Evolutionary conservation across 2,888 invertebrate species (phyloP).

Genomic region (Lithophane semibrunnea): DNA sequence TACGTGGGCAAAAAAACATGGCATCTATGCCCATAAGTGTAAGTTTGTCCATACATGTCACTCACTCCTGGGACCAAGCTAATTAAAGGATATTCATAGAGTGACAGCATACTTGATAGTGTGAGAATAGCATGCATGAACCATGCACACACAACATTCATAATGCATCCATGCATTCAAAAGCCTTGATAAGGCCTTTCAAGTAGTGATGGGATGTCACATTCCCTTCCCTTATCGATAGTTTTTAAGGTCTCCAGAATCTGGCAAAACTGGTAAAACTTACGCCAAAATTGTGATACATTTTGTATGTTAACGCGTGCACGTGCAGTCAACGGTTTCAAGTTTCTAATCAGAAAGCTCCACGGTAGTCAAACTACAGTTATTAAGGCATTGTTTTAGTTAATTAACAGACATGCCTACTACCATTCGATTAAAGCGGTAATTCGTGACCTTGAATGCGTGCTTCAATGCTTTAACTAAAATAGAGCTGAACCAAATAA

Average conservation of each 20-base stretch:
- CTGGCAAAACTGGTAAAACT: background rate
- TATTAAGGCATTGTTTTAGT: conserved; percentile 36
- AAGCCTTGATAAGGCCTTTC: conserved; percentile 4
- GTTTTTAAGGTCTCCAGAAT: background rate
- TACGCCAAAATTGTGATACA: background rate
- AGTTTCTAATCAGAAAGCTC: conserved; percentile 23
- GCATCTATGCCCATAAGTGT: background rate
- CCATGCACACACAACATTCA: conserved; percentile 10
- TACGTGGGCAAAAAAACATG: conserved; percentile 32
- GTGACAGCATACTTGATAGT: conserved; percentile 32
- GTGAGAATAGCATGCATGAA: conserved; percentile 37
- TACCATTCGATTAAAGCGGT: conserved; percentile 14
- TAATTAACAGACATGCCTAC: conserved; percentile 30
- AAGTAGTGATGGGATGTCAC: conserved; percentile 38
- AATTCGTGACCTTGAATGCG: conserved; percentile 35
- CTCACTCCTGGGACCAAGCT: conserved; percentile 30
- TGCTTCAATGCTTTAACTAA: background rate
- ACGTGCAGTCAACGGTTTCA: conserved; percentile 17
- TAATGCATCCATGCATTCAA: conserved; percentile 4
- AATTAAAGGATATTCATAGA: conserved; percentile 57
- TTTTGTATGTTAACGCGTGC: conserved; percentile 7
- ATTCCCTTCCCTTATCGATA: conserved; percentile 30
- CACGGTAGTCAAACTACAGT: conserved; percentile 34
- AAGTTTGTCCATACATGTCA: conserved; percentile 23
- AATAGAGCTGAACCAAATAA: conserved; percentile 52